These are phyloP conservation scores for Callopanchax toddi DNA, from an alignment of 2,113 vertebrate species.

Conservation along the genomic window DNA sequence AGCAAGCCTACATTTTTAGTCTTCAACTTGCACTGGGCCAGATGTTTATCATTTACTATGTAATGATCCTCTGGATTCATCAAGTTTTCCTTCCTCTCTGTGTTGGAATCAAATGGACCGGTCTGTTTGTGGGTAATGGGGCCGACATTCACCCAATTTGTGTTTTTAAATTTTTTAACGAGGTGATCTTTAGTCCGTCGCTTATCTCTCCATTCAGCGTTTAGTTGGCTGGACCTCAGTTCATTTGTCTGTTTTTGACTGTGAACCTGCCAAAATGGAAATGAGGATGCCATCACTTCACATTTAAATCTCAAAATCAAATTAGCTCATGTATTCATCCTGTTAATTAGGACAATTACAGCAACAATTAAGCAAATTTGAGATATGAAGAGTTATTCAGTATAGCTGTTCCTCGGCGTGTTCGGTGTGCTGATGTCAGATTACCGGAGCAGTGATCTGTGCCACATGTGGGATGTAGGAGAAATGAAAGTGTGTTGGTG, in stretches of 20 bases:
- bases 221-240: background rate
- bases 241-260: conserved; percentile 22
- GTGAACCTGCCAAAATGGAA: conserved; percentile 16
- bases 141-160: conserved; percentile 30
- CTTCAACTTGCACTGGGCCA: no score
- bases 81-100: conserved; percentile 44
- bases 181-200: conserved; percentile 21
- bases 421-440: background rate
- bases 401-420: background rate
- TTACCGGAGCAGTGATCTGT: conserved; percentile 14
- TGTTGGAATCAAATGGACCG: conserved; percentile 34
- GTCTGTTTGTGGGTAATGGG: conserved; percentile 41
- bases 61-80: conserved; percentile 21
- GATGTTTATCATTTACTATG: conserved; percentile 16
- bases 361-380: conserved; percentile 28
- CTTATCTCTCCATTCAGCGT: conserved; percentile 3
- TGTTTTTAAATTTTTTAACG: conserved; percentile 47
- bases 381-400: background rate
- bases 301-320: background rate
- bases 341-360: conserved; percentile 6
- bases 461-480: background rate
- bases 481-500: conserved; percentile 30
- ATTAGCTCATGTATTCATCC: background rate
- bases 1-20: background rate
- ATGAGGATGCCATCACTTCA: background rate